phyloP scores from a whole-genome alignment of 2,888 invertebrate species.

The Eristalinus aeneus region DNA sequence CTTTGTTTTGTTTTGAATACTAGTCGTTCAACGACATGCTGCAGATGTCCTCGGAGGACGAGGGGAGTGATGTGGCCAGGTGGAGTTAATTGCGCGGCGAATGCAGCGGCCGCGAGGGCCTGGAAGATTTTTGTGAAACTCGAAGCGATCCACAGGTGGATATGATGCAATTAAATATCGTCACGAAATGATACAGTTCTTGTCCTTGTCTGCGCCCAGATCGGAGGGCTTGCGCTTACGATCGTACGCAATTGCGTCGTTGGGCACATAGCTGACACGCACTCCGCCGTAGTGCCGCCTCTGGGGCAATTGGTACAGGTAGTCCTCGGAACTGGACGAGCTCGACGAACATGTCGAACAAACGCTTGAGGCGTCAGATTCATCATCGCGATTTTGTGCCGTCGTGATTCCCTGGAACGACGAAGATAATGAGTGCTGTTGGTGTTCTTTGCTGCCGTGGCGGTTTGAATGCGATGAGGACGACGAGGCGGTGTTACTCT shows the following conservation, averaged over 20 bases:
- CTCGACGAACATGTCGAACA: slow-evolving; percentile 95
- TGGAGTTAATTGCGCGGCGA: slow-evolving; percentile 50
- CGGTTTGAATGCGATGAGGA: slow-evolving; percentile 74
- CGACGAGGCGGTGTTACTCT: slow-evolving; percentile 77
- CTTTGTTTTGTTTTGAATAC: slow-evolving; percentile 64
- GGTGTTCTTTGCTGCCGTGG: slow-evolving; percentile 77
- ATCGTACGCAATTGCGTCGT: slow-evolving; percentile 93
- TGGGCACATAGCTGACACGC: slow-evolving; percentile 95
- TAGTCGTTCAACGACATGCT: slow-evolving; percentile 63
- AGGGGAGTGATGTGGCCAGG: slow-evolving; percentile 4
- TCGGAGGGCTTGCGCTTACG: slow-evolving; percentile 84
- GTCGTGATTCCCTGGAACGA: slow-evolving; percentile 77
- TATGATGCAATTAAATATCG: slow-evolving; percentile 76
- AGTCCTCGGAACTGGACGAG: slow-evolving; percentile 92
- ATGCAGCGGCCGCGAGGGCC: slow-evolving; percentile 30
- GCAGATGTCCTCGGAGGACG: slow-evolving; percentile 11
- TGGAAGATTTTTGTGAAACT: slow-evolving; percentile 43
- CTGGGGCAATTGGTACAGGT: slow-evolving; percentile 92
- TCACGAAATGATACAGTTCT: slow-evolving; percentile 94
- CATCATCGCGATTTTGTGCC: slow-evolving; percentile 73
- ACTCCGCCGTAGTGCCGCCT: slow-evolving; percentile 93
- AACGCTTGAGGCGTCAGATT: slow-evolving; percentile 88
- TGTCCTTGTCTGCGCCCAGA: slow-evolving; percentile 83
- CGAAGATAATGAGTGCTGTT: slow-evolving; percentile 77
- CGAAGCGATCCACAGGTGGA: slow-evolving; percentile 31